Percentiles rank a stretch among this genome's conserved stretches.
These are phyloP conservation scores for Hypomesus transpacificus DNA, from an alignment of 2,113 vertebrate genomes.

Conservation along the genomic window DNA sequence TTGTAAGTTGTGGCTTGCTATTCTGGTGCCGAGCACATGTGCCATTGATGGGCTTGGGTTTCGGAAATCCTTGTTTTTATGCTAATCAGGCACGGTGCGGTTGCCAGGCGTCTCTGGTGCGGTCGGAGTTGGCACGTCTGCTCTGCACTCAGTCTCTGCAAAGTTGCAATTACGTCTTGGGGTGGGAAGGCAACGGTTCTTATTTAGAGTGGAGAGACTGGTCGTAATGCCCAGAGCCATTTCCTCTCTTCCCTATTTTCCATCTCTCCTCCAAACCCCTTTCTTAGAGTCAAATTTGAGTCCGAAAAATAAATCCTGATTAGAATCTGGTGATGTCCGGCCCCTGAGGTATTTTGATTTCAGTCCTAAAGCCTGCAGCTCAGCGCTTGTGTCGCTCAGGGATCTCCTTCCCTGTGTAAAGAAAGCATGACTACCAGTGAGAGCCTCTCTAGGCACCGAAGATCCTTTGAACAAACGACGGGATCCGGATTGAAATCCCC, in stretches of 20 bases:
- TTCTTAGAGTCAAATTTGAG: slow-evolving; percentile 29
- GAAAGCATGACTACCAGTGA: not conserved
- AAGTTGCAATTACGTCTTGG: slow-evolving; percentile 66
- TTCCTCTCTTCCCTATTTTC: slow-evolving; percentile 2
- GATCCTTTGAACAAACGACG: slow-evolving; percentile 23
- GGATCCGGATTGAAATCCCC: slow-evolving; percentile 18
- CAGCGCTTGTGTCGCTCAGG: slow-evolving; percentile 27
- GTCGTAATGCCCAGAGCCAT: slow-evolving; percentile 33
- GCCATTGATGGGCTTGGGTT: slow-evolving; percentile 71
- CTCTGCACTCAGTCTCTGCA: slow-evolving; percentile 57
- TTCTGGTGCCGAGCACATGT: slow-evolving; percentile 65
- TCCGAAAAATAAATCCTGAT: slow-evolving; percentile 15
- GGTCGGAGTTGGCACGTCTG: slow-evolving; percentile 61
- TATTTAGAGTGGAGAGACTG: slow-evolving; percentile 28
- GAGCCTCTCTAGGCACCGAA: slow-evolving; percentile 20
- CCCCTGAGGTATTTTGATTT: slow-evolving; percentile 29
- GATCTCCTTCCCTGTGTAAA: not conserved
- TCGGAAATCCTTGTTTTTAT: slow-evolving; percentile 70
- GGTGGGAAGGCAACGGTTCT: slow-evolving; percentile 61
- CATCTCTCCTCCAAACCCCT: slow-evolving; percentile 2
- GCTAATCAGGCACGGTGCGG: slow-evolving; percentile 70
- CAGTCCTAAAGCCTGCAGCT: slow-evolving; percentile 14
- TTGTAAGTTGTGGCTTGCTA: slow-evolving; percentile 68
- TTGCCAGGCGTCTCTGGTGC: slow-evolving; percentile 60
- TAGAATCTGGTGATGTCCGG: slow-evolving; percentile 41